Base-by-base conservation (phyloP, 2,113 vertebrate genomes). In the Stigmatopora argus region DNA sequence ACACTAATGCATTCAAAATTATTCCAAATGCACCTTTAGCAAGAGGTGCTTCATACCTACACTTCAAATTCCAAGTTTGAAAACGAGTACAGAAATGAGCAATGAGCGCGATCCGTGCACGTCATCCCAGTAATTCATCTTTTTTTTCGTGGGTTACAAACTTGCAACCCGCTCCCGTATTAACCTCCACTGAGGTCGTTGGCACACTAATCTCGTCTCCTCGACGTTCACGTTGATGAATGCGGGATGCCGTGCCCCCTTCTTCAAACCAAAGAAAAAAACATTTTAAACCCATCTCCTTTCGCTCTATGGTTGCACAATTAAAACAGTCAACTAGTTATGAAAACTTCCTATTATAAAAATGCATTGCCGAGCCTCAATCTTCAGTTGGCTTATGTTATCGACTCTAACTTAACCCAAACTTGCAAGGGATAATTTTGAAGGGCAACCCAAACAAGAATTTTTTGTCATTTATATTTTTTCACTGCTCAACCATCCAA, bases 121-220 rank as follows among this genome's bases (percentile, higher is more conserved):
- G 57, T 11, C 44, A 55, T 48, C 38, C 55, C 44, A 69, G 71
- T 81, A 71, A 86, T 85, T 72, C 79, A 83, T 86, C 80, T 78
- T 56, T 46, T 57, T 82, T 82, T 76, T 35, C 19, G 15, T 2
- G 74, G 70, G 57, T 67, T 84, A 72, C 69, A 80, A 84, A 79
- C 67, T 61, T 62, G 66, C 67, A 59, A 26, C 68, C 69, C 26
- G 83, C 70, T 81, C 68, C 66, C 63, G 65, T 61, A 79, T 83
- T 82, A 84, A 81, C 80, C 75, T 78, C 67, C 45, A 48, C 80
- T 77, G 75, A 68, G 64, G 67, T 49, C 61, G 69, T 77, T 75
- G 62, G 72, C 48, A 69, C 62, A 70, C 79, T 84, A 85, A 86
- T 86, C 80, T 80, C 65, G 66, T 75, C 76, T 81, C 67, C 38